A percentile compares a stretch with the other conserved stretches of the same genome.
Conservation (phyloP, 2,797 vertebrate genomes). For the Manis crassicaudata region DNA sequence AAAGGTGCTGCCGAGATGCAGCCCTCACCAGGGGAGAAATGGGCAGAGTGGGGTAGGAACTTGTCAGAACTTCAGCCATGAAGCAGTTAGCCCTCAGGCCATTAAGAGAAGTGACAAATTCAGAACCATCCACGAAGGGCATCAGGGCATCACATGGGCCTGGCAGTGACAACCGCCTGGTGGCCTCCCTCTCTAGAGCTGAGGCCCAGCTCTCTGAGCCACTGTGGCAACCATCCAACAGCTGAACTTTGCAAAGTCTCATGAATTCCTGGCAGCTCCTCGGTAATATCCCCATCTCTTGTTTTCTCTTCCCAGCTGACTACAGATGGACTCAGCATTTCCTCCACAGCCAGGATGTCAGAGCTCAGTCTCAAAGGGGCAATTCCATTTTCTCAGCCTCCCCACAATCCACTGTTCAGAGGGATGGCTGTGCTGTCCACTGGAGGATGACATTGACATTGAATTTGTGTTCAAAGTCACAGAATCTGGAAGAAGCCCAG, state of each 20-base stretch:
- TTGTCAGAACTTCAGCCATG: background rate
- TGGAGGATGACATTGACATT: background rate
- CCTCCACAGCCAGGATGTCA: conserved; percentile 22
- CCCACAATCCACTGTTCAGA: background rate
- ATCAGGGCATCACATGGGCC: background rate
- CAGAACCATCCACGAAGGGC: background rate
- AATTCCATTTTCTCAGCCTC: background rate
- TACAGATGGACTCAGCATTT: conserved; percentile 47
- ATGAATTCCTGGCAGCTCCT: conserved; percentile 61
- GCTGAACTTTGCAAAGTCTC: conserved; percentile 65
- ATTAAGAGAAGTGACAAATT: background rate
- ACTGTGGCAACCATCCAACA: background rate
- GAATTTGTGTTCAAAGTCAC: conserved; percentile 23
- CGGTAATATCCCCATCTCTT: background rate
- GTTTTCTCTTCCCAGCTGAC: conserved; percentile 13
- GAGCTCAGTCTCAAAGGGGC: background rate
- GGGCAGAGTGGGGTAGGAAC: background rate
- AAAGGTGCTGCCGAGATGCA: background rate
- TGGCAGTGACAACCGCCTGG: background rate
- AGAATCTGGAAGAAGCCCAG: background rate
- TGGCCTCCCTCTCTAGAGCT: background rate
- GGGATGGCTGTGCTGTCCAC: background rate
- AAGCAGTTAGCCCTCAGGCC: background rate
- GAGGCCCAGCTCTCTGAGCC: background rate
- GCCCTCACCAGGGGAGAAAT: background rate